These are phyloP conservation scores for Smithornis capensis DNA, from an alignment of 2,113 vertebrate species.

Conservation along the genomic window DNA sequence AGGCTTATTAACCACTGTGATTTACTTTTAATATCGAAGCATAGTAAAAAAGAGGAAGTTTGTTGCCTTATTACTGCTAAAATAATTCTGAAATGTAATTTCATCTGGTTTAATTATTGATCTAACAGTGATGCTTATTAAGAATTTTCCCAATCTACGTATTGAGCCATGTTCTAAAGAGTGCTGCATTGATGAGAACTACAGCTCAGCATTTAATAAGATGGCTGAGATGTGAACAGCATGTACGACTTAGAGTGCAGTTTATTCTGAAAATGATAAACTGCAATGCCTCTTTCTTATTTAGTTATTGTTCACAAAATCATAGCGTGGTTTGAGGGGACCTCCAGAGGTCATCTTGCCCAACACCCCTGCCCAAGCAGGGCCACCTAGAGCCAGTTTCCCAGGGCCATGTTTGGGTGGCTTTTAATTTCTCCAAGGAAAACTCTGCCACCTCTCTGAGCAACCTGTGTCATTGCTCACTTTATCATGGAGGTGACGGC, in stretches of 20 bases:
- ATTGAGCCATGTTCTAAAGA: neutral
- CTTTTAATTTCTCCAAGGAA: neutral
- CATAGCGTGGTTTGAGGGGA: neutral
- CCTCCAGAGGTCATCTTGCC: neutral
- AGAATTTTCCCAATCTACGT: neutral
- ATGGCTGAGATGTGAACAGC: neutral
- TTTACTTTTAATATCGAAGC: conserved; percentile 33
- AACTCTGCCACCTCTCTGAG: neutral
- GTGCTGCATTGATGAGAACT: neutral
- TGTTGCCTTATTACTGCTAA: conserved; percentile 10
- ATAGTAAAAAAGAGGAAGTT: neutral
- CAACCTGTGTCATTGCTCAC: neutral
- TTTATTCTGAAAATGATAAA: neutral
- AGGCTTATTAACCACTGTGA: conserved; percentile 25
- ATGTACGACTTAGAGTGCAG: neutral
- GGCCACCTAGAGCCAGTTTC: neutral
- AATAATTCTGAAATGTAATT: neutral
- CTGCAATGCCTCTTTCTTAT: neutral
- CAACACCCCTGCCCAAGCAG: neutral
- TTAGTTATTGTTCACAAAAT: neutral
- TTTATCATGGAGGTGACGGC: neutral
- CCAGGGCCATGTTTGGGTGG: fast-evolving
- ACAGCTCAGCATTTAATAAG: neutral
- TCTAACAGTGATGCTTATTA: neutral
- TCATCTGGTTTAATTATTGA: conserved; percentile 40